Conservation (phyloP, 2,888 invertebrate species). For the Rambutsinella grinnellia region DNA sequence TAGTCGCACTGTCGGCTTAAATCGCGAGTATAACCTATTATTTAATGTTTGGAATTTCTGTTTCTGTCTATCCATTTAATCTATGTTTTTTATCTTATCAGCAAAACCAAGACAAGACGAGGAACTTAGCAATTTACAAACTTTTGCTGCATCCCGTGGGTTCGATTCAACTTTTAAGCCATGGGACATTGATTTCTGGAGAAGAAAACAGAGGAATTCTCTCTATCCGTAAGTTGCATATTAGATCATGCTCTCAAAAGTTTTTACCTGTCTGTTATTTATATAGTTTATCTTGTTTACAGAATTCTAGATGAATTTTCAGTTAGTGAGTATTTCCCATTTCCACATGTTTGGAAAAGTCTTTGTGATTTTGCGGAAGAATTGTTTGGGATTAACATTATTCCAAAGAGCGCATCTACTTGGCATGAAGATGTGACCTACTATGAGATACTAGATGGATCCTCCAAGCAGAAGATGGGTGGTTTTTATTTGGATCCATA, state of each 20-base stretch:
- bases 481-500: conserved; percentile 66
- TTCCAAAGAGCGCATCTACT: conserved; percentile 70
- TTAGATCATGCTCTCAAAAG: not conserved
- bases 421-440: conserved; percentile 91
- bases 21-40: not conserved
- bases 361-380: conserved; percentile 82
- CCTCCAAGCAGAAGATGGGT: conserved; percentile 58
- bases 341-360: conserved; percentile 83
- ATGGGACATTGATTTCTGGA: conserved; percentile 93
- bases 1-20: too few species aligned
- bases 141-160: conserved; percentile 81
- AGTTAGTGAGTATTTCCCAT: conserved; percentile 85
- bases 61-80: not conserved
- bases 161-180: conserved; percentile 78
- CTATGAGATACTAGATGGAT: conserved; percentile 82
- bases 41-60: conserved; percentile 3
- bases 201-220: conserved; percentile 74
- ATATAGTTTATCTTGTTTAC: conserved; percentile 17
- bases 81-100: conserved; percentile 64
- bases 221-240: conserved; percentile 73
- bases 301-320: conserved; percentile 80
- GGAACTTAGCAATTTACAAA: conserved; percentile 80
- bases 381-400: conserved; percentile 83
- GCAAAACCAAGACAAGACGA: conserved; percentile 82
- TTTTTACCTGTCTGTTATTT: not conserved